Evolutionary conservation across 2,797 vertebrate genomes (phyloP).

Genomic region (Meriones psammophilus): DNA sequence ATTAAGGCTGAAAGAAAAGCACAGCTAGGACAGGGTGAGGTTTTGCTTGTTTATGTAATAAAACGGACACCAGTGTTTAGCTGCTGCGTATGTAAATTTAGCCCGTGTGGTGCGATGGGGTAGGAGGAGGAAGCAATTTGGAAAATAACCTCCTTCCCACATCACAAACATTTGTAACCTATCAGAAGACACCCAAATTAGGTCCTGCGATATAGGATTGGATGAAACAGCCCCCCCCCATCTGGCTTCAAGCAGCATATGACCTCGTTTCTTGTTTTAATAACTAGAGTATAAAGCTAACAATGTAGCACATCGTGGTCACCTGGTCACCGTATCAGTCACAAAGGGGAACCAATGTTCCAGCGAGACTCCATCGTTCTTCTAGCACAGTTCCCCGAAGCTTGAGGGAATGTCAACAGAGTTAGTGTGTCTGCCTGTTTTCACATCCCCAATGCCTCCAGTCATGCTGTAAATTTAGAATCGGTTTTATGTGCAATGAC

Average conservation of each 20-base stretch:
- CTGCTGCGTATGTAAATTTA: constrained; percentile 61
- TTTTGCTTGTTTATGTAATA: constrained; percentile 68
- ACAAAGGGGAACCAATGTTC: neutral
- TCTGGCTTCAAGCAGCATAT: constrained; percentile 30
- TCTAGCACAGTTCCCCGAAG: neutral
- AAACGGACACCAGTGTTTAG: constrained; percentile 45
- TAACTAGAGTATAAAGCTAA: constrained; percentile 66
- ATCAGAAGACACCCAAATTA: constrained; percentile 41
- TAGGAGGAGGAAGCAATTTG: constrained; percentile 58
- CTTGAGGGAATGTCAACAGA: neutral
- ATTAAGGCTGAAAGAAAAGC: constrained; percentile 57
- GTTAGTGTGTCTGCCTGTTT: neutral
- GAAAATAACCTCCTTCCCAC: constrained; percentile 51
- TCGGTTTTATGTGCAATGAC: neutral
- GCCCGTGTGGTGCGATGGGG: constrained; percentile 12
- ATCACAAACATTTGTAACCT: constrained; percentile 40
- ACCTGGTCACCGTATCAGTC: constrained; percentile 59
- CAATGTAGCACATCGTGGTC: constrained; percentile 16
- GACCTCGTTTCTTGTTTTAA: constrained; percentile 72
- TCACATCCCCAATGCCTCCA: neutral
- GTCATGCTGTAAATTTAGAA: neutral
- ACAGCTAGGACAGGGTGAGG: constrained; percentile 41
- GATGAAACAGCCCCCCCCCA: constrained; percentile 11
- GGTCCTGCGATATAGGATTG: neutral
- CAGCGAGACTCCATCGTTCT: neutral